phyloP scores from a whole-genome alignment of 2,797 vertebrate genomes.

The Sarcophilus harrisii region DNA sequence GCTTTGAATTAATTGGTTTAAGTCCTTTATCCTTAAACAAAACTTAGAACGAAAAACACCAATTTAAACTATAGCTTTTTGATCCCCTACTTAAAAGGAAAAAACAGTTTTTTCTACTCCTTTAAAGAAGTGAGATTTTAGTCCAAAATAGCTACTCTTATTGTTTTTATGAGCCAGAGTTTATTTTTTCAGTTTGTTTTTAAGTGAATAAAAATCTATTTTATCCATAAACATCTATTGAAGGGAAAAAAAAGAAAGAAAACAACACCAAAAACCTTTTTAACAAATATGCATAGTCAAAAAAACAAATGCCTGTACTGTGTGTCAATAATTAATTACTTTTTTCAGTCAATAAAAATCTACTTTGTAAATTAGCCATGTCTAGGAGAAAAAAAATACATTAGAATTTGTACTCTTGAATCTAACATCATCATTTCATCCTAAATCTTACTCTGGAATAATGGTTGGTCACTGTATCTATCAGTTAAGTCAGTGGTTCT shows the following conservation, averaged over 20 bases:
- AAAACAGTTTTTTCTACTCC: slow-evolving; percentile 16
- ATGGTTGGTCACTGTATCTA: background rate
- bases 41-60: background rate
- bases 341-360: background rate
- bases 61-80: background rate
- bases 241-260: background rate
- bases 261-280: background rate
- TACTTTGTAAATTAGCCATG: background rate
- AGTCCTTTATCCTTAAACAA: background rate
- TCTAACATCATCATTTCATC: background rate
- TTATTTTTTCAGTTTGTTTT: background rate
- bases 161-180: background rate
- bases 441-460: background rate
- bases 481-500: background rate
- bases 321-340: background rate
- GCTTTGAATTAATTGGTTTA: background rate
- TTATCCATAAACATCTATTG: background rate
- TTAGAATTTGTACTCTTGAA: background rate
- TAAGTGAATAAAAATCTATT: background rate
- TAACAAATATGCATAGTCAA: background rate
- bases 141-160: slow-evolving; percentile 4
- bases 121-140: slow-evolving; percentile 12
- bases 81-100: slow-evolving; percentile 19
- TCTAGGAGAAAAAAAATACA: background rate
- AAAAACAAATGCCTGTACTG: background rate